Evolutionary conservation across 2,113 vertebrate genomes (phyloP).

Genomic region (Electrona antarctica): DNA sequence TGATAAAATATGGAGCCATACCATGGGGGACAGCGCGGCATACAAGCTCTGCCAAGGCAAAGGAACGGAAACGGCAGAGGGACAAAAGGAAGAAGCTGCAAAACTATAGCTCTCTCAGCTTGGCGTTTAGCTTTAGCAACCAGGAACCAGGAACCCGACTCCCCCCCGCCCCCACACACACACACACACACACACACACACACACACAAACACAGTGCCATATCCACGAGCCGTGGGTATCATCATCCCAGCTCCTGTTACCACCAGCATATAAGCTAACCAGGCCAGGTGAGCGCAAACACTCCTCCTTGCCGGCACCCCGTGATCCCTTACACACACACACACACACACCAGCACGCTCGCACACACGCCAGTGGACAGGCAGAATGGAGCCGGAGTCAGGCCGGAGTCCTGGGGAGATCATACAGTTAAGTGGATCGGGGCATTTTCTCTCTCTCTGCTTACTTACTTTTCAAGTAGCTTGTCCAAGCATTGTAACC

Average conservation of each 20-base stretch:
- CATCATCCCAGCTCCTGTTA: conserved; percentile 79
- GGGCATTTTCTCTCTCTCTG: conserved; percentile 41
- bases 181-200: neutral
- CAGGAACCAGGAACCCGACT: conserved; percentile 77
- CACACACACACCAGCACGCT: conserved; percentile 35
- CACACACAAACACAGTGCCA: conserved; percentile 43
- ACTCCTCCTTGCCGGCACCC: conserved; percentile 36
- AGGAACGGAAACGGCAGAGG: neutral
- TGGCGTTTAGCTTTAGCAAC: conserved; percentile 68
- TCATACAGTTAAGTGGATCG: conserved; percentile 82
- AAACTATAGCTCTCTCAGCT: conserved; percentile 35
- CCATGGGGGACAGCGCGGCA: neutral
- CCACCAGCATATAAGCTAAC: conserved; percentile 78
- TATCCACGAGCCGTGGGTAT: conserved; percentile 70
- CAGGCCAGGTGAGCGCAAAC: conserved; percentile 70
- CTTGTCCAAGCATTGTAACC: conserved; percentile 44
- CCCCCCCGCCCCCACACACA: conserved; percentile 32
- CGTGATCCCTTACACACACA: conserved; percentile 23
- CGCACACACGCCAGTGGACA: conserved; percentile 56
- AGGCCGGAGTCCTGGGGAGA: conserved; percentile 70
- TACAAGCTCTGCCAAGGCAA: neutral
- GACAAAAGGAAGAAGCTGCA: conserved; percentile 23
- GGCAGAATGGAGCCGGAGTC: conserved; percentile 78
- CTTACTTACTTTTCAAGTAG: conserved; percentile 36
- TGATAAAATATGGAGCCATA: neutral